Evolutionary conservation across 2,797 vertebrate genomes (phyloP).

Genomic region (Phrynocephalus vlangalii): DNA sequence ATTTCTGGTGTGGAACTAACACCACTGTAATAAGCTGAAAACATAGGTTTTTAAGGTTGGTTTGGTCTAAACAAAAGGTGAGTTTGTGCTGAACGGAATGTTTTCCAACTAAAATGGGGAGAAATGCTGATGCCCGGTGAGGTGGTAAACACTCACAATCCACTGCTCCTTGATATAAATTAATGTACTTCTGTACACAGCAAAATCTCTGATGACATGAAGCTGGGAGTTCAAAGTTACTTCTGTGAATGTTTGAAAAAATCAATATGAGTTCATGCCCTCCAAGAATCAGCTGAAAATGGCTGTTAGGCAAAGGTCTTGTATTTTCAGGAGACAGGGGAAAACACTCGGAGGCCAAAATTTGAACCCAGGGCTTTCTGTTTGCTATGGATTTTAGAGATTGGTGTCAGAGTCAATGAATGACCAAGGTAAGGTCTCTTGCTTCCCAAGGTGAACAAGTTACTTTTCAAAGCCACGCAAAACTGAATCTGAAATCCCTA

Average conservation of each 20-base stretch:
- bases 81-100: neutral
- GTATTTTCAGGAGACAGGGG: too few species aligned
- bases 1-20: neutral
- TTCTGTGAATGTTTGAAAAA: neutral
- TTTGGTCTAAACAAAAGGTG: conserved; percentile 16
- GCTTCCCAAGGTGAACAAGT: too few species aligned
- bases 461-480: too few species aligned
- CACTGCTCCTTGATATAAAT: conserved; percentile 12
- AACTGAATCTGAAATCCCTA: too few species aligned
- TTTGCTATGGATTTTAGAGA: too few species aligned
- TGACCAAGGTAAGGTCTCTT: too few species aligned
- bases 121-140: neutral
- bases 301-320: too few species aligned
- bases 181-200: neutral
- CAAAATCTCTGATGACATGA: neutral
- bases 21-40: neutral
- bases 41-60: neutral
- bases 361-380: too few species aligned
- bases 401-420: too few species aligned
- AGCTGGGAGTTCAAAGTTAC: neutral
- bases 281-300: neutral
- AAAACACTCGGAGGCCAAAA: too few species aligned
- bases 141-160: conserved; percentile 14
- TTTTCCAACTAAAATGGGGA: neutral
- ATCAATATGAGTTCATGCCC: neutral